Conservation (phyloP, 2,888 invertebrate genomes). For the Conistra vaccinii region DNA sequence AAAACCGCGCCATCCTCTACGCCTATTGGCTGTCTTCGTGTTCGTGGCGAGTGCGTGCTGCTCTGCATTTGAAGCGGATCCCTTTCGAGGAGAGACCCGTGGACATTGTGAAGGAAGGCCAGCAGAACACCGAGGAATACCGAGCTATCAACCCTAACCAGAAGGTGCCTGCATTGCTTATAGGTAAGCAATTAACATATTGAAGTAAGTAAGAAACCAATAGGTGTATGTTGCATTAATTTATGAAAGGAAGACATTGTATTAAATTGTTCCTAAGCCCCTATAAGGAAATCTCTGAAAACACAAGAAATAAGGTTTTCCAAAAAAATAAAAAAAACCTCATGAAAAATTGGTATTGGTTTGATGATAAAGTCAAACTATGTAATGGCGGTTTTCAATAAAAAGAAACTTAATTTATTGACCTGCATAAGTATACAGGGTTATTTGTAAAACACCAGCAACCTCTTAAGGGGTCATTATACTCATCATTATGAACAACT, state of each 20-base stretch:
- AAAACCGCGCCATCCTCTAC: slow-evolving; percentile 82
- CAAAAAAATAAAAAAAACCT: background rate
- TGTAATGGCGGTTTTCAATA: no score
- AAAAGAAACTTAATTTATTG: no score
- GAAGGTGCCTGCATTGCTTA: slow-evolving; percentile 85
- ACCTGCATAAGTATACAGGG: no score
- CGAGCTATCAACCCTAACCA: slow-evolving; percentile 84
- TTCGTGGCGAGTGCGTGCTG: slow-evolving; percentile 90
- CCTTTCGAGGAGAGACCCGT: slow-evolving; percentile 80
- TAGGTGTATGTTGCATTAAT: background rate
- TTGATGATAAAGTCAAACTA: background rate
- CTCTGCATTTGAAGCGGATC: slow-evolving; percentile 80
- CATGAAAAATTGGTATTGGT: background rate
- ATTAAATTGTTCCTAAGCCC: background rate
- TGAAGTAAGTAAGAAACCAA: background rate
- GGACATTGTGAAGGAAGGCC: slow-evolving; percentile 79
- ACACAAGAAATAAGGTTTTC: no score
- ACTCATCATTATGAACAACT: no score
- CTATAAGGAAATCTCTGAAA: background rate
- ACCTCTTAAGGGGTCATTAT: no score
- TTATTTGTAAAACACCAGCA: no score
- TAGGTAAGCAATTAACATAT: slow-evolving; percentile 76
- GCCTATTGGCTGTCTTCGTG: slow-evolving; percentile 91
- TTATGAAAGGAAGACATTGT: background rate
- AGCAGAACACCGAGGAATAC: slow-evolving; percentile 79